These are phyloP conservation scores for Pseudoips prasinana DNA, from an alignment of 2,888 invertebrate genomes.

Conservation along the genomic window DNA sequence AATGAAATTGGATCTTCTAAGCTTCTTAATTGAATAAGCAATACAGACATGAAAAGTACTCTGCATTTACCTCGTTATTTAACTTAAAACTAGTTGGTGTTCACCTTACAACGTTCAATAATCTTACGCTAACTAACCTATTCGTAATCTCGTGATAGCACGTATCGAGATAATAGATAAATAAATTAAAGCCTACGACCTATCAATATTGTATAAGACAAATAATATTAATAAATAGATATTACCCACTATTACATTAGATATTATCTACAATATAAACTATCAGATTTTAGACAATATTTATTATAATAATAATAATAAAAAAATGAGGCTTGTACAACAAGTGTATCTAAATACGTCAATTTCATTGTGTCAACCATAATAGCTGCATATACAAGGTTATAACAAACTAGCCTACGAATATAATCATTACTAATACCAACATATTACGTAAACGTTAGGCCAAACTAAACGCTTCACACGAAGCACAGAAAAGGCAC, in stretches of 20 bases:
- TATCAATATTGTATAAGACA: constrained; percentile 25
- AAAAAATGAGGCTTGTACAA: constrained; percentile 21
- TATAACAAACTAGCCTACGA: constrained; percentile 31
- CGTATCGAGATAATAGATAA: constrained; percentile 21
- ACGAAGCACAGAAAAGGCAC: constrained; percentile 73
- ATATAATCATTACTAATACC: constrained; percentile 29
- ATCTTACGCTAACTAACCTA: constrained; percentile 16
- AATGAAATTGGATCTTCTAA: too few species aligned
- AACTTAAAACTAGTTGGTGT: constrained; percentile 56
- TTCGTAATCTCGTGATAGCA: constrained; percentile 23
- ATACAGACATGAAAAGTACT: neutral
- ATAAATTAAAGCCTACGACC: constrained; percentile 34
- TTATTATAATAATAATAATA: constrained; percentile 4
- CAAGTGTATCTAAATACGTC: constrained; percentile 29
- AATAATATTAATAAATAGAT: constrained; percentile 30
- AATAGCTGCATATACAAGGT: constrained; percentile 27
- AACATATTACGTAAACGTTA: constrained; percentile 40
- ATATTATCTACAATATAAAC: constrained; percentile 13
- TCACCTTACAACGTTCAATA: constrained; percentile 49
- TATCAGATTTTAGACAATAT: constrained; percentile 14
- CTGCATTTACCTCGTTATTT: constrained; percentile 12
- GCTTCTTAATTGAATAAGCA: too few species aligned
- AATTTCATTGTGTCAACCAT: constrained; percentile 32
- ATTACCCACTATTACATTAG: constrained; percentile 20
- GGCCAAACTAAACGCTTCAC: constrained; percentile 62